Conservation (phyloP, 2,888 invertebrate genomes). For the Neocrepidodera transversa region DNA sequence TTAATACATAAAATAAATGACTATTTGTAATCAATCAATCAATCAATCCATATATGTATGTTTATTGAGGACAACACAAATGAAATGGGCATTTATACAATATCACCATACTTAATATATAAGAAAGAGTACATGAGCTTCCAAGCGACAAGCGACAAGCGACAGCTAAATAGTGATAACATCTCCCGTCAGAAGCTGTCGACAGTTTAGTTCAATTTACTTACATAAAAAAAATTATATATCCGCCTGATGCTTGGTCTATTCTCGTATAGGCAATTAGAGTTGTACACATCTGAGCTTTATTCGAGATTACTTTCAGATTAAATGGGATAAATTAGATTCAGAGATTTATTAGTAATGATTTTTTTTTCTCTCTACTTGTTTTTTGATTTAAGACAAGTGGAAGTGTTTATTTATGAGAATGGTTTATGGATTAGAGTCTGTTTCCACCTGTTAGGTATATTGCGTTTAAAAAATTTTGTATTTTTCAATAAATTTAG, state of each 20-base stretch:
- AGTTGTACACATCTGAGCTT: constrained; percentile 14
- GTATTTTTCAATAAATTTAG: too few relatives aligned
- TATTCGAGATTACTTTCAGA: constrained; percentile 8
- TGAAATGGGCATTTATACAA: not conserved
- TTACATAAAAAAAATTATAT: constrained; percentile 20
- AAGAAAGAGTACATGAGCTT: not conserved
- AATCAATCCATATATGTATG: constrained; percentile 5
- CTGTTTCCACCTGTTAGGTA: not conserved
- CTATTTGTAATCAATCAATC: not conserved
- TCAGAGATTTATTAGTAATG: not conserved
- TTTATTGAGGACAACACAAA: not conserved
- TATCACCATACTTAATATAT: constrained; percentile 2
- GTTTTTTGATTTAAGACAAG: constrained; percentile 1
- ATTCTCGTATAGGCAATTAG: constrained; percentile 23
- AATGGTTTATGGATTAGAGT: not conserved
- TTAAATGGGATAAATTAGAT: constrained; percentile 1
- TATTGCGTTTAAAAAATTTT: too few relatives aligned
- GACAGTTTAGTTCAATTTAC: constrained; percentile 21
- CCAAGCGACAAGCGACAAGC: too few relatives aligned
- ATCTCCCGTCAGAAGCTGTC: constrained; percentile 23
- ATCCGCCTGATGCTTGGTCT: constrained; percentile 21
- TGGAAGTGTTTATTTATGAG: not conserved
- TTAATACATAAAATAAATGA: too few relatives aligned
- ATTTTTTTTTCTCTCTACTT: not conserved
- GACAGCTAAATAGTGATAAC: constrained; percentile 16